Conservation (phyloP, 2,113 vertebrate species). For the Trinectes maculatus region DNA sequence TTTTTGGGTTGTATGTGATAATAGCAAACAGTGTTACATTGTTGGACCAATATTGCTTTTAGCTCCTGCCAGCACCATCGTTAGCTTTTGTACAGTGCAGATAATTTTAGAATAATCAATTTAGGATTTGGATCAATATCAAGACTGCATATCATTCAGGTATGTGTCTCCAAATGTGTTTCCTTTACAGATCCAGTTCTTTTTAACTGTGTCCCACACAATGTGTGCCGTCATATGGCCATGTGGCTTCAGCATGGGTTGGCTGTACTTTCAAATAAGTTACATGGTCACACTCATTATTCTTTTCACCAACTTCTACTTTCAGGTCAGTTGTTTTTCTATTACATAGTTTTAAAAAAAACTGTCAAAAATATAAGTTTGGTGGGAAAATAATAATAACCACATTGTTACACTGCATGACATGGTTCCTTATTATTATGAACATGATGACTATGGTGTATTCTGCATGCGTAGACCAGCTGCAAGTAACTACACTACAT, state of each 20-base stretch:
- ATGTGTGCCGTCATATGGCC: constrained; percentile 90
- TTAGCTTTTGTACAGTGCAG: not conserved
- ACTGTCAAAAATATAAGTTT: too few relatives aligned
- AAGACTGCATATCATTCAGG: constrained; percentile 7
- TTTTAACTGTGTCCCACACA: constrained; percentile 92
- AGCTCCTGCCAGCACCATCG: not conserved
- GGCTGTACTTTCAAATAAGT: constrained; percentile 95
- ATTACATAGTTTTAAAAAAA: not conserved
- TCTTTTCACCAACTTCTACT: constrained; percentile 96
- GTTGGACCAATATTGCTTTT: not conserved
- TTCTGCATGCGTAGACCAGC: too few relatives aligned
- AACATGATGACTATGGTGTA: too few relatives aligned
- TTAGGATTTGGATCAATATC: constrained; percentile 48
- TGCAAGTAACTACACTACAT: too few relatives aligned
- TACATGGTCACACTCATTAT: constrained; percentile 93
- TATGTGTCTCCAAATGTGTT: constrained; percentile 25
- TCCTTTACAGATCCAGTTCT: constrained; percentile 89
- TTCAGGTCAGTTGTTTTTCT: constrained; percentile 83
- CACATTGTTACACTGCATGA: too few relatives aligned
- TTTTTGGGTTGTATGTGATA: not conserved
- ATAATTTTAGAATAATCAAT: not conserved
- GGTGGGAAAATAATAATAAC: not conserved
- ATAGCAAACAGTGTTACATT: not conserved
- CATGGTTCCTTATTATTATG: too few relatives aligned
- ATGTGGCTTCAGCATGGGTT: constrained; percentile 89